These are phyloP conservation scores for Drosophila crucigera DNA, from an alignment of 2,888 invertebrate genomes.

Conservation along the genomic window DNA sequence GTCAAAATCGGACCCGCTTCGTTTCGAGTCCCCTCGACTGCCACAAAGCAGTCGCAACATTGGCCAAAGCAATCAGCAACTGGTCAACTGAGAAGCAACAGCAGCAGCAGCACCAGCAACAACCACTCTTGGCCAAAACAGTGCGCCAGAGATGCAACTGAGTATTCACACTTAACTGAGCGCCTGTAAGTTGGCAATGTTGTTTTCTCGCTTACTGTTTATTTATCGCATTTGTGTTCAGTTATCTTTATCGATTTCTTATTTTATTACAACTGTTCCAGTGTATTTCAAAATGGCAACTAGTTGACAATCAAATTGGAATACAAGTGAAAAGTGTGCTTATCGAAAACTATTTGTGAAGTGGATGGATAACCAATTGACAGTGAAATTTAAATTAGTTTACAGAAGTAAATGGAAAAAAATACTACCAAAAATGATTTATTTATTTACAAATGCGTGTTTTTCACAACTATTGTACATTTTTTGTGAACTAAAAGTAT, in stretches of 20 bases:
- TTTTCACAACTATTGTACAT: background rate
- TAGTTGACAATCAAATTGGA: background rate
- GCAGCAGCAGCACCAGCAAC: slow-evolving; percentile 23
- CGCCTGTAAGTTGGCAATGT: slow-evolving; percentile 66
- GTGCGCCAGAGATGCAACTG: slow-evolving; percentile 25
- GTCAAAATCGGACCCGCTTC: slow-evolving; percentile 29
- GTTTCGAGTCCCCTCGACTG: slow-evolving; percentile 14
- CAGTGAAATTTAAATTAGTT: background rate
- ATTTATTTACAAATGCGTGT: background rate
- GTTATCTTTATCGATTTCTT: background rate
- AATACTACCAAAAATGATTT: background rate
- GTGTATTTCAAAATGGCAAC: no score
- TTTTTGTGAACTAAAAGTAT: background rate
- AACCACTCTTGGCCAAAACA: slow-evolving; percentile 27
- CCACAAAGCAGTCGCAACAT: slow-evolving; percentile 13
- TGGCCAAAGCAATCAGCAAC: slow-evolving; percentile 16
- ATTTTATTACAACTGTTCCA: background rate
- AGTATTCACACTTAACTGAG: slow-evolving; percentile 13
- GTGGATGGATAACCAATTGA: background rate
- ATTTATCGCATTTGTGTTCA: background rate
- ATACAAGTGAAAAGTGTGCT: background rate
- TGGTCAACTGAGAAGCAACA: slow-evolving; percentile 28
- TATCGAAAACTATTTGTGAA: background rate
- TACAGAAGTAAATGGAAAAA: background rate
- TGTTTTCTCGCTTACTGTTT: slow-evolving; percentile 16